These are phyloP conservation scores for Sesia bembeciformis DNA, from an alignment of 2,888 invertebrate species.

Conservation along the genomic window DNA sequence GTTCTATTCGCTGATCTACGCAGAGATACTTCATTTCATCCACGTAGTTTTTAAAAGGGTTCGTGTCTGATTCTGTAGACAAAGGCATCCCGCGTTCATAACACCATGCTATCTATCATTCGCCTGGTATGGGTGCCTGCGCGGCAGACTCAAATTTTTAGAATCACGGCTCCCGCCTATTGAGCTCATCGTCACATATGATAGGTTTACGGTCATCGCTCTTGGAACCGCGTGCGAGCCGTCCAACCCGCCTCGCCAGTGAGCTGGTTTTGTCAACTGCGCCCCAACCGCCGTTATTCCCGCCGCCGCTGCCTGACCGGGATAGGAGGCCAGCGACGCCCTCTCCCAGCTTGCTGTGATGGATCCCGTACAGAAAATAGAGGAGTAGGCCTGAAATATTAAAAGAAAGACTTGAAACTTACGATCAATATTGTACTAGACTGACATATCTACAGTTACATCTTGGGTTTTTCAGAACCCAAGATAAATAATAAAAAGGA, in stretches of 20 bases:
- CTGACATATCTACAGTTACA: too few species aligned
- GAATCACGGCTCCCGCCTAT: constrained; percentile 39
- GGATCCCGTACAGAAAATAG: constrained; percentile 89
- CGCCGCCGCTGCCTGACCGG: constrained; percentile 49
- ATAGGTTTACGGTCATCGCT: constrained; percentile 63
- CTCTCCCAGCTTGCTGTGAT: constrained; percentile 86
- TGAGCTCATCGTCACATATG: constrained; percentile 59
- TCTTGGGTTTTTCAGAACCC: too few species aligned
- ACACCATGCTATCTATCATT: too few species aligned
- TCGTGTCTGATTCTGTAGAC: too few species aligned
- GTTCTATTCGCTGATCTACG: too few species aligned
- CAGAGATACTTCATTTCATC: too few species aligned
- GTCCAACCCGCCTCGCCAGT: constrained; percentile 49
- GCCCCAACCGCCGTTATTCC: constrained; percentile 55
- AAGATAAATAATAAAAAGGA: too few species aligned
- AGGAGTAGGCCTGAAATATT: constrained; percentile 80
- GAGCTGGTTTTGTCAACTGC: constrained; percentile 63
- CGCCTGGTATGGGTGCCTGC: too few species aligned
- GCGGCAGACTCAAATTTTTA: background rate
- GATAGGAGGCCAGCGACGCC: constrained; percentile 61
- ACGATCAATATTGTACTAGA: too few species aligned
- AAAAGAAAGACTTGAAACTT: too few species aligned
- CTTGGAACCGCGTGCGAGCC: constrained; percentile 48
- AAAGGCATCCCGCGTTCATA: too few species aligned
- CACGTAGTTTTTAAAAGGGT: too few species aligned